Evolutionary conservation across 1,140 invertebrate species (phyloP), one percentile per base, ranked within the genome.

Genomic region (Drosophila auraria): DNA sequence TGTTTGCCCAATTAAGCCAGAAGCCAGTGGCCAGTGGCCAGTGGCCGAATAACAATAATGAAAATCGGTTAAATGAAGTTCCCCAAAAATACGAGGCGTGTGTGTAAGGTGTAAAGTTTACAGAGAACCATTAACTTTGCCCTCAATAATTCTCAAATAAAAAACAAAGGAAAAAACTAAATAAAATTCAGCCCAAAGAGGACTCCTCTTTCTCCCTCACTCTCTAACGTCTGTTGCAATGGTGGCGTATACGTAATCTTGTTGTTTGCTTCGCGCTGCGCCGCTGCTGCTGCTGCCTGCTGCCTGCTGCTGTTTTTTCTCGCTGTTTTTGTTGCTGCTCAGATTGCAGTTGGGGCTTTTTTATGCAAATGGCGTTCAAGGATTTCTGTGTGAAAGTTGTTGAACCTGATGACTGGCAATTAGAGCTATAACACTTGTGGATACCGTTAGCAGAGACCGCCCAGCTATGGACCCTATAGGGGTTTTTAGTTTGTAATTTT

Each of bases 321-420:
- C 9, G 62, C 36, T 63, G 25, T 50, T 70, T 51, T 54, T 54
- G 53, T 61, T 82, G 51, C 42, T 75, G 69, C 50, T 64, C 65
- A 68, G 80, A 65, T 70, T 65, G 68, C 70, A 71, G 75, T 76
- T 68, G 66, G 69, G 68, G 54, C 61, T 83, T 89, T 77, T 77
- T 80, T 54, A 83, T 91, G 83, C 86, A 90, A 92, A 91, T 89
- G 91, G 80, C 87, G 87, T 91, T 92, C 91, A 92, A 92, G 91
- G 91, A 92, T 92, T 91, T 92, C 77, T 81, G 82, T 82, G 86
- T 84, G 87, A 92, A 91, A 91, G 91, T 92, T 92, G 91, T 92
- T 92, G 91, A 92, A 92, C 91, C 84, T 84, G 70, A 90, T 76
- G 86, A 84, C 84, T 89, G 74, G 73, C 81, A 89, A 79, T 82